Evolutionary conservation across 2,113 vertebrate species (phyloP), one percentile per base, ranked within the genome.

Genomic region (Naja naja): DNA sequence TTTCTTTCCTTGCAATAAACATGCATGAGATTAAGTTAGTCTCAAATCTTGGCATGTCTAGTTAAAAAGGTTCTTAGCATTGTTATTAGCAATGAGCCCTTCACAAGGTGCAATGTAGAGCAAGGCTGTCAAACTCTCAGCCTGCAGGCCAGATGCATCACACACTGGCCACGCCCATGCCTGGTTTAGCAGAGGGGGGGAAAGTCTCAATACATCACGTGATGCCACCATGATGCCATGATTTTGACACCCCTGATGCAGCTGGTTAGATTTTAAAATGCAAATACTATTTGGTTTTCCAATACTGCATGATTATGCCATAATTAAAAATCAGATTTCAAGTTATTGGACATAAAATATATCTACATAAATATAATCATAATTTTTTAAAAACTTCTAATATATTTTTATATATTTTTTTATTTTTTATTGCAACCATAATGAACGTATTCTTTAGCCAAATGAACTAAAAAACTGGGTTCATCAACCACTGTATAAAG

Each of bases 41-140:
- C 2, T 0, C 18, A 95, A 60, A 91, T 92, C 88, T 91, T 18
- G 85, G 11, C 0, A 0, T 23, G n/a, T 89, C 94, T 30, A 47
- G 90, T 64, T 89, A 92, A 89, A 87, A 25, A 30, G 4, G 88
- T 91, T 93, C 74, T 54, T 58, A 93, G 39, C 34, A 81, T 54
- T 53, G 49, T n/a, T 25, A 85, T 22, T 43, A 81, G 3, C 34
- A 43, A 9, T 43, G 6, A 81, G 18, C 18, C 18, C 11, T 55
- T 58, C 4, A 39, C 39, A 30, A 52, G 30, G 16, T 69, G 74
- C 1, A n/a, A 5, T 89, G 6, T 34, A 47, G 53, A 53, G 11
- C 53, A 53, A 11, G 12, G 49, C 49, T 52, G 49, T 52, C 49
- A 12, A 52, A 52, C 49, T 52, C 49, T 10, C 49, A 52, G 10